phyloP scores from a whole-genome alignment of 2,113 vertebrate species.

The Vidua chalybeata region DNA sequence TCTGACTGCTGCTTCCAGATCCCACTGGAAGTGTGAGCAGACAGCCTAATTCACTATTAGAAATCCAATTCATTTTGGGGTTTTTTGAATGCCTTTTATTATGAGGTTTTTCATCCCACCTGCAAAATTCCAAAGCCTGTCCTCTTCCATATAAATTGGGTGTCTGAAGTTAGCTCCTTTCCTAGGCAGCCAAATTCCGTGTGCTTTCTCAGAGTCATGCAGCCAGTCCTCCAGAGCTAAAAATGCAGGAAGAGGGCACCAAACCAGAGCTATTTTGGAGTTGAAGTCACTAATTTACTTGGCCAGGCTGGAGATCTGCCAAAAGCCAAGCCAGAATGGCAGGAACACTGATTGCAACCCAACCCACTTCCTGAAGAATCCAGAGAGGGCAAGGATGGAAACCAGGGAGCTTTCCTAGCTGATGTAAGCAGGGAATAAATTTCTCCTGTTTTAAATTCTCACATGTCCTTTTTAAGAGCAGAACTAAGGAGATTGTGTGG shows the following conservation, averaged over 20 bases:
- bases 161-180: neutral
- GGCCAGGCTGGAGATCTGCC: constrained; percentile 15
- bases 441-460: neutral
- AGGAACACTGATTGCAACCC: neutral
- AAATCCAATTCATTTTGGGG: neutral
- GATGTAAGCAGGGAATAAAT: neutral
- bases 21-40: neutral
- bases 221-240: neutral
- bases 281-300: neutral
- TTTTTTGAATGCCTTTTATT: neutral
- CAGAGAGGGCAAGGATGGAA: neutral
- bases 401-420: neutral
- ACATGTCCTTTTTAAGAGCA: neutral
- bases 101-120: neutral
- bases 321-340: neutral
- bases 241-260: neutral
- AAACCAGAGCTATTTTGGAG: neutral
- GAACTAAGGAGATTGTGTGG: neutral
- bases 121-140: neutral
- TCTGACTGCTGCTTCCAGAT: neutral
- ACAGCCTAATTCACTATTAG: neutral
- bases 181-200: neutral
- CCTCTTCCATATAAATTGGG: neutral
- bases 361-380: neutral
- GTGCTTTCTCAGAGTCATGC: neutral